These are phyloP conservation scores for Caenorhabditis remanei DNA, from an alignment of 1,140 invertebrate species.

Conservation along the genomic window DNA sequence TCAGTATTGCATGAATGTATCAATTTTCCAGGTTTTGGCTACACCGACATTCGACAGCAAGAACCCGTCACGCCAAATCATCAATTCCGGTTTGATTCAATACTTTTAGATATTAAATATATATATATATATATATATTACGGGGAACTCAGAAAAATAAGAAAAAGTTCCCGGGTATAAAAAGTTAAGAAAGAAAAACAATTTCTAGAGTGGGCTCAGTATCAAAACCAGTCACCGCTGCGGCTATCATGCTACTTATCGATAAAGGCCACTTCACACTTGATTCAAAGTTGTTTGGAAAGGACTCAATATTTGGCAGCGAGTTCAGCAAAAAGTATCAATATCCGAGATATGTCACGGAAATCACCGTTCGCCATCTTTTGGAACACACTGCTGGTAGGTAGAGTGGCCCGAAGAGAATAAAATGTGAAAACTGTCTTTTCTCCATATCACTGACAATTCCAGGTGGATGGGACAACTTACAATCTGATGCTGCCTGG, in stretches of 20 bases:
- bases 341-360: slow-evolving; percentile 73
- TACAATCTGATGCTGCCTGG: slow-evolving; percentile 76
- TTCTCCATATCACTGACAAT: background rate
- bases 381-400: slow-evolving; percentile 75
- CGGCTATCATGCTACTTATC: slow-evolving; percentile 74
- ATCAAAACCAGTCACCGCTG: slow-evolving; percentile 77
- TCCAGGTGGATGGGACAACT: slow-evolving; percentile 76
- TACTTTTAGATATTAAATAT: background rate
- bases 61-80: slow-evolving; percentile 74
- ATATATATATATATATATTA: slow-evolving; percentile 12
- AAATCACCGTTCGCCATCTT: slow-evolving; percentile 75
- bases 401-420: background rate
- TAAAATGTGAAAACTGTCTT: no score
- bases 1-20: background rate
- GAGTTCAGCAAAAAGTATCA: slow-evolving; percentile 70
- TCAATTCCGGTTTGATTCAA: slow-evolving; percentile 67
- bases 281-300: slow-evolving; percentile 74
- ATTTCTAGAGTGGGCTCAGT: slow-evolving; percentile 73
- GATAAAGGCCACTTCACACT: slow-evolving; percentile 71
- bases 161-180: background rate
- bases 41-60: slow-evolving; percentile 72
- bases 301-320: slow-evolving; percentile 71
- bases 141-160: background rate
- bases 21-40: slow-evolving; percentile 71
- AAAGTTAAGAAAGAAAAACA: background rate